Base-by-base conservation (phyloP, 2,797 vertebrate genomes). In the Kryptolebias ocellatus region DNA sequence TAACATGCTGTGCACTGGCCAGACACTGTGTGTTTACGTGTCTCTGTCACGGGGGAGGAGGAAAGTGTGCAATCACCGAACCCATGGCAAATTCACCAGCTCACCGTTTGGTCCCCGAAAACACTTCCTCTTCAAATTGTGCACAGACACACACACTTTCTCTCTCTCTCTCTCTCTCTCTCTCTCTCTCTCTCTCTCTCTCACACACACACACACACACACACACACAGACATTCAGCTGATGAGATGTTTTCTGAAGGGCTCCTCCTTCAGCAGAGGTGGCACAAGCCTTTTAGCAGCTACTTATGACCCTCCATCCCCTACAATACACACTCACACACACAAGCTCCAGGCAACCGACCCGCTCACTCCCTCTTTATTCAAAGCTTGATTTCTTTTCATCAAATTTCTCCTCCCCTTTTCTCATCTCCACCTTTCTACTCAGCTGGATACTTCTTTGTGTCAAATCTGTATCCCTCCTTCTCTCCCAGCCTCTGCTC, bases 241-340 rank as follows among this genome's bases (percentile, higher is more conserved):
- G 87, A 89, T 90, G 85, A 89, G 86, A 81, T 83, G 86, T 89
- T 89, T 79, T 87, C 74, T 90, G 82, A 84, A 78, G 68, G 78
- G 67, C 80, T 80, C 52, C 78, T 86, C 74, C 73, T 79, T 74
- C 77, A 82, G 71, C 68, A 69, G 84, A 87, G 90, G 86, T 92
- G 91, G 85, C 84, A 90, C 83, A 89, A 90, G 87, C 80, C 89
- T 93, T 90, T 92, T 92, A 88, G 89, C 89, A 84, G 78, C 83
- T 87, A 83, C 87, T 87, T 86, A 91, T 87, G 87, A 89, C 82
- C 79, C 85, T 87, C 81, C 68, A 75, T 74, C 70, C 72, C 47
- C 69, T 44, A 79, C 83, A 89, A 87, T 81, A 82, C 83, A 81
- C 79, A 76, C 80, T 81, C 83, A 69, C 79, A 76, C 80, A 76